Base-by-base conservation (phyloP, 2,113 vertebrate genomes). In the Gallinago media region DNA sequence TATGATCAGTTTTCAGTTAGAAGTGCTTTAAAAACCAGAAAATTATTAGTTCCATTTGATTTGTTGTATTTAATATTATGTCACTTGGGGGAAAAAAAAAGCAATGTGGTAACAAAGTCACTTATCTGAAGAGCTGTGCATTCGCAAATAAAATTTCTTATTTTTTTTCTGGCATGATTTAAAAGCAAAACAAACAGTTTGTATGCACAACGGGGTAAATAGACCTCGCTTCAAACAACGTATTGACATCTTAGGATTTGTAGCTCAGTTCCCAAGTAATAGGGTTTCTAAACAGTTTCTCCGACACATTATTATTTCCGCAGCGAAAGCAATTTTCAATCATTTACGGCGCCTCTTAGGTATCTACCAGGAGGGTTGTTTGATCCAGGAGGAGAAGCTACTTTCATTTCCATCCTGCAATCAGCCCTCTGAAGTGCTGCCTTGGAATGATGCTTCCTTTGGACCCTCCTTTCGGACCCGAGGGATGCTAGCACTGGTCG, bases 401-500 rank as follows among this genome's bases (percentile, higher is more conserved):
- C 31, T 40, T 72, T 92, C 89, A 96, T 95, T 96, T 95, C 65
- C 62, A 32, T 78, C 79, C 90, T 68, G 50, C 78, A 85, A 56
- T 77, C 80, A 71, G 36, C 47, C 46, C 38, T 89, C 78, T 56
- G 62, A 94, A 86, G 46, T 47, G 56, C 42, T 85, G 90, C 84
- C 61, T 88, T 88, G 84, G 81, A 97, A 85, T 88, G 81, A 81
- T 87, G 80, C 92, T 89, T 92, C 92, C 77, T 65, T 80, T 82
- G 92, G 47, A 38, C 36, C 36, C 38, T 83, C 40, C 40, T 94
- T 88, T 78, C 72, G 81, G 62, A 91, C 79, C 91, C 87, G 81
- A 97, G 96, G 97, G 91, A 95, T 65, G 88, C 59, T 87, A 84
- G 59, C 92, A 71, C 88, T 88, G 78, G 88, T 95, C 95, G 97